Base-by-base conservation (phyloP, 2,113 vertebrate genomes). In the Oncorhynchus keta region DNA sequence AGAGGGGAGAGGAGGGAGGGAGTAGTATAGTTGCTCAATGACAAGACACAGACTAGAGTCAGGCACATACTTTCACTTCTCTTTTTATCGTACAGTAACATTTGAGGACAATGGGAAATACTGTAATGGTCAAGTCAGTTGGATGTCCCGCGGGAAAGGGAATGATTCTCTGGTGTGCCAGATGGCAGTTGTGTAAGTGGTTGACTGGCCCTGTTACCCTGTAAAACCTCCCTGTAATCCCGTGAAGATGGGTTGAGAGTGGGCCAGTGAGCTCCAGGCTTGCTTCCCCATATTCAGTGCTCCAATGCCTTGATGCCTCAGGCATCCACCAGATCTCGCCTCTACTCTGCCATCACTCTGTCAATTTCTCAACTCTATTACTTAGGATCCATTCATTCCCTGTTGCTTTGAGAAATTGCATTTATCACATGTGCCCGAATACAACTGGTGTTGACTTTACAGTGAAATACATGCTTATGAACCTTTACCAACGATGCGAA, bases 21-120 rank as follows among this genome's bases (percentile, higher is more conserved):
- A 28, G 57, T 80, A 22, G 51, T 76, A 79, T 82, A 91, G 82
- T 85, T 89, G 78, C 86, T 81, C 69, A 79, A 77, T 91, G 89
- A 61, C 83, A 68, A 24, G 76, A 80, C 76, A 66, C 74, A 76
- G 77, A 73, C 73, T 22, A 59, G 12, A 75, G 35, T 14, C 70
- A 70, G 72, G 64, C 48, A 62, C n/a, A 22, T 16, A 66, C 69
- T 13, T 20, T 32, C 49, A 14, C 49, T 35, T 18, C 22, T 13
- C 81, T 83, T 77, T 83, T 55, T 88, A 76, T 77, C 16, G 62
- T 68, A 39, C 74, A 62, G 62, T 79, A 85, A 84, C 39, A 45
- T 11, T 45, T 45, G 2, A 45, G 39, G 39, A 45, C 39, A 79
- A 79, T 81, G 45, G 71, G 67, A 77, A 81, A 76, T 48, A 22